These are phyloP conservation scores for Pollenia amentaria DNA, from an alignment of 2,888 invertebrate species.

Conservation along the genomic window DNA sequence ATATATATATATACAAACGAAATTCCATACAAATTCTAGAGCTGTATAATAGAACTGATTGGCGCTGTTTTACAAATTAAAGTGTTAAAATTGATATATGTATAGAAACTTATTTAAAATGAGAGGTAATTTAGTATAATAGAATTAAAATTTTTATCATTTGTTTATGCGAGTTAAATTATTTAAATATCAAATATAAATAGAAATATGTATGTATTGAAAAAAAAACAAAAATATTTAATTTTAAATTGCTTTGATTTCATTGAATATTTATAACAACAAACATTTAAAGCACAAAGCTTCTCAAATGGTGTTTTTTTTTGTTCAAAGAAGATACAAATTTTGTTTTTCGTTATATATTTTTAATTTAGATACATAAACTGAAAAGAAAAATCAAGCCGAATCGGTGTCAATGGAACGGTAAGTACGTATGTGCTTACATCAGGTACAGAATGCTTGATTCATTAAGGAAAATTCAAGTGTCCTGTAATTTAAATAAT, in stretches of 20 bases:
- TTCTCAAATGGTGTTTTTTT: not conserved
- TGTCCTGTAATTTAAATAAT: too few species aligned
- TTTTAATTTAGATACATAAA: too few species aligned
- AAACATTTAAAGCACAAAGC: too few species aligned
- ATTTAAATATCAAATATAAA: not conserved
- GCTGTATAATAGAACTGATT: slow-evolving; percentile 67
- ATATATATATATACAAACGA: slow-evolving; percentile 7
- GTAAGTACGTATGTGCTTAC: too few species aligned
- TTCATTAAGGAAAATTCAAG: too few species aligned
- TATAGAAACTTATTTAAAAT: slow-evolving; percentile 3
- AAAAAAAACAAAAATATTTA: not conserved
- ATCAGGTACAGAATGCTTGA: too few species aligned
- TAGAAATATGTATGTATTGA: not conserved
- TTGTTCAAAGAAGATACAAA: not conserved
- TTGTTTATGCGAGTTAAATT: not conserved
- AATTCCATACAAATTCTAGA: slow-evolving; percentile 42
- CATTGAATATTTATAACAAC: not conserved
- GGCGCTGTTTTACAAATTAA: slow-evolving; percentile 59
- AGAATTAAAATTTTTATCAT: not conserved
- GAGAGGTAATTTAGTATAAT: slow-evolving; percentile 12
- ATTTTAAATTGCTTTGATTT: slow-evolving; percentile 36
- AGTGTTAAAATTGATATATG: slow-evolving; percentile 51
- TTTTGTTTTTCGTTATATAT: too few species aligned
- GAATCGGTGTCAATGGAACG: too few species aligned
- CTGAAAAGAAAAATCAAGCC: too few species aligned